Percentiles rank a stretch among this genome's conserved stretches.
Conservation (phyloP, 2,888 invertebrate genomes). For the Eledone cirrhosa region DNA sequence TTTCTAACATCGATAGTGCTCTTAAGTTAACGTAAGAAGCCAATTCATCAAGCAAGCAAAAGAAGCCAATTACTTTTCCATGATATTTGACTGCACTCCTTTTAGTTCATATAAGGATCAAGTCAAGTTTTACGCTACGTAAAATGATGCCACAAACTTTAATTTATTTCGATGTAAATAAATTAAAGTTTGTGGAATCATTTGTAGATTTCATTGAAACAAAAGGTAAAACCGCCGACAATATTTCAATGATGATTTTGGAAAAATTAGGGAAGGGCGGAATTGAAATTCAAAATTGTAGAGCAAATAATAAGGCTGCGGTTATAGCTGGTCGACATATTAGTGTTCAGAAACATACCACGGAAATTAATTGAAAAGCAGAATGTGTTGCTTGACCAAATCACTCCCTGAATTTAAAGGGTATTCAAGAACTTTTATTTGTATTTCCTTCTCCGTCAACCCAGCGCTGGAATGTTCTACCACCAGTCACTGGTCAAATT, state of each 20-base stretch:
- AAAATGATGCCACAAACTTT: too few relatives aligned
- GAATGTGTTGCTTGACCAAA: too few relatives aligned
- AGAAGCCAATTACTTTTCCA: background rate
- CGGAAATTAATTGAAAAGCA: too few relatives aligned
- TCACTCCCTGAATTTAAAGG: background rate
- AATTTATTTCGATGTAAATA: background rate
- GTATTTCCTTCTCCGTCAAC: too few relatives aligned
- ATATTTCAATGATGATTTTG: background rate
- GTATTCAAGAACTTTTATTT: background rate
- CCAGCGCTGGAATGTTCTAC: too few relatives aligned
- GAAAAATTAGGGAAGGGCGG: too few relatives aligned
- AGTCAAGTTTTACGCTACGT: background rate
- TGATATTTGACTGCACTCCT: background rate
- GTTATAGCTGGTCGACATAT: background rate
- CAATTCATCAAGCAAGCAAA: background rate
- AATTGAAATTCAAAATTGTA: constrained; percentile 1
- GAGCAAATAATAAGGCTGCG: too few relatives aligned
- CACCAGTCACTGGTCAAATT: too few relatives aligned
- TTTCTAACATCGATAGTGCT: too few relatives aligned
- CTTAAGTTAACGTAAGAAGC: too few relatives aligned
- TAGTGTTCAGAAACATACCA: background rate
- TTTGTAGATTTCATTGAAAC: constrained; percentile 1
- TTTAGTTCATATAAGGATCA: too few relatives aligned
- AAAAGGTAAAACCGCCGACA: background rate
- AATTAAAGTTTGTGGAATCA: background rate